Conservation (phyloP, 2,797 vertebrate genomes). For the Poeciliopsis paucimaculata region DNA sequence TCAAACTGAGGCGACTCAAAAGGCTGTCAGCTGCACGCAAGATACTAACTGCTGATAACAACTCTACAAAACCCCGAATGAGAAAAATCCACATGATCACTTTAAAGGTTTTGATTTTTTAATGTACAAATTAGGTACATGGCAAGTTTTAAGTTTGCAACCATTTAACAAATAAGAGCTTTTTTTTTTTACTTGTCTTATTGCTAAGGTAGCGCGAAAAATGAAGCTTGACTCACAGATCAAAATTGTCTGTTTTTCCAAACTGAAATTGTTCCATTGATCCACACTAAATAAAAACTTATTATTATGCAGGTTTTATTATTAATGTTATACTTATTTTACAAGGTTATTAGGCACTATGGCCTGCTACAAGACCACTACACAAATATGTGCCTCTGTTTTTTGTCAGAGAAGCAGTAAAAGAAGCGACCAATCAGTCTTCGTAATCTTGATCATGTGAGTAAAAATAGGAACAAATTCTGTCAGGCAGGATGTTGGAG, state of each 20-base stretch:
- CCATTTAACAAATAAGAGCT: neutral
- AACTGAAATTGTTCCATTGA: neutral
- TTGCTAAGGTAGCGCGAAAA: neutral
- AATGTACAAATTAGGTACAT: neutral
- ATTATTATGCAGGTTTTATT: no score
- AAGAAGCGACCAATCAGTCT: neutral
- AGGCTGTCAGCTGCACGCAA: neutral
- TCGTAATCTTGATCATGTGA: neutral
- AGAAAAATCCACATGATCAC: neutral
- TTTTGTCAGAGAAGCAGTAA: neutral
- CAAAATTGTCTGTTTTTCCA: neutral
- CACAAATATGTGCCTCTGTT: neutral
- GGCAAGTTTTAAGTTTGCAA: neutral
- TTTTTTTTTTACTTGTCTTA: neutral
- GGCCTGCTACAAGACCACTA: neutral
- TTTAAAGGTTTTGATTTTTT: neutral
- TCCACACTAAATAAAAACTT: neutral
- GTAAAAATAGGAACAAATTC: constrained; percentile 2
- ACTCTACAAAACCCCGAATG: neutral
- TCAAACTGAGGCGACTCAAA: neutral
- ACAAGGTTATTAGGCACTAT: neutral
- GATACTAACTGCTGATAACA: constrained; percentile 2
- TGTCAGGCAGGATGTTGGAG: neutral
- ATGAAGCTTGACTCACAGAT: neutral
- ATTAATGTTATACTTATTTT: neutral